Base-by-base conservation (phyloP, 2,113 vertebrate species). In the Urocitellus parryii region DNA sequence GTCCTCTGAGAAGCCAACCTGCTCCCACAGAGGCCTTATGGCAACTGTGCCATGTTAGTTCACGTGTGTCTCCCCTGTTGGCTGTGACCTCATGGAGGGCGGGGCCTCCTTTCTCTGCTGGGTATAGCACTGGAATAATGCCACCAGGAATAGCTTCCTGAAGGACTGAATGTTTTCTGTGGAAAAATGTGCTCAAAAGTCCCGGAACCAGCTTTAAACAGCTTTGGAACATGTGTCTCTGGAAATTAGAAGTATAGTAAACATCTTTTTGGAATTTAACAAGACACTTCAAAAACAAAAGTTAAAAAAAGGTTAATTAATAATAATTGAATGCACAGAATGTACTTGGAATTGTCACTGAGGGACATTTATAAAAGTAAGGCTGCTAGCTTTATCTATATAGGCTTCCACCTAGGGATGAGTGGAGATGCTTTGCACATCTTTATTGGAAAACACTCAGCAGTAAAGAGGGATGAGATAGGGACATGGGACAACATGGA, bases 221-320 rank as follows among this genome's bases (percentile, higher is more conserved):
- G 29, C 24, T 91, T 91, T 34, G 65, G 10, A 91, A 92, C 37
- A 65, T 1, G 0, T 51, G 24, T 82, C 20, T 72, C 56, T 27
- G 67, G 67, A 97, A 78, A 42, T 67, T 42, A n/a, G 79, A 84
- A 93, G n/a, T 86, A 82, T 2, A 70, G 2, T 29, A 34, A 87
- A 86, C 24, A 83, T 56, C n/a, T 72, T 86, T 70, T 85, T 79
- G 11, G 72, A 97, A 91, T 83, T 72, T 76, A 95, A 95, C 4
- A 70, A 74, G 77, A 88, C 3, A 56, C 34, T 87, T 92, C 72
- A 87, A 79, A 76, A 74, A 74, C 34, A 63, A 65, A 93, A 88
- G 39, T 76, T 0, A 80, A 95, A 72, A 93, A 37, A 93, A 37
- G 51, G 48, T 51, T 51, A 45, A 80, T 72, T 51, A 85, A 63